phyloP scores from a whole-genome alignment of 2,113 vertebrate species.

The Pipa parva region DNA sequence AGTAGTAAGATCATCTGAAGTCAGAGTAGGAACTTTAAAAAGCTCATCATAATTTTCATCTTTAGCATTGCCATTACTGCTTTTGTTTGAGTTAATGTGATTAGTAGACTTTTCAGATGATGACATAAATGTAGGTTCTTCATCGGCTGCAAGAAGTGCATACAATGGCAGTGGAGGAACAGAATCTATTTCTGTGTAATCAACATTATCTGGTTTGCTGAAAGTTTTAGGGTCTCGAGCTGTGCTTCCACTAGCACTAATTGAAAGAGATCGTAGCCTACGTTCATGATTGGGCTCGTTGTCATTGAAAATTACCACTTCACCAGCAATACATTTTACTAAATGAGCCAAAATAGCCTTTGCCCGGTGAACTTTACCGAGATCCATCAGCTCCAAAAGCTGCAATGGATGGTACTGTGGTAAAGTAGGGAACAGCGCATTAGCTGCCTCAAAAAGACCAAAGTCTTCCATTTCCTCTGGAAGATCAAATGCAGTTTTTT shows the following conservation, averaged over 20 bases:
- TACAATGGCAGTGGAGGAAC: slow-evolving; percentile 91
- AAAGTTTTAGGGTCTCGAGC: slow-evolving; percentile 82
- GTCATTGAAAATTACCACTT: slow-evolving; percentile 84
- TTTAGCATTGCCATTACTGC: slow-evolving; percentile 58
- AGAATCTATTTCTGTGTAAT: slow-evolving; percentile 93
- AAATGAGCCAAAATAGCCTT: slow-evolving; percentile 95
- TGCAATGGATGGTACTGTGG: slow-evolving; percentile 96
- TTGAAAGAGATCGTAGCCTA: slow-evolving; percentile 81
- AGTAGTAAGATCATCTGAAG: slow-evolving; percentile 61
- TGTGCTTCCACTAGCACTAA: slow-evolving; percentile 90
- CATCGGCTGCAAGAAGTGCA: slow-evolving; percentile 87
- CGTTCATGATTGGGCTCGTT: slow-evolving; percentile 67
- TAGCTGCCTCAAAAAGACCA: slow-evolving; percentile 94
- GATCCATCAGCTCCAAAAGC: slow-evolving; percentile 93
- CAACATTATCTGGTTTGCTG: slow-evolving; percentile 75
- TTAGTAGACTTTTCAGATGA: slow-evolving; percentile 68
- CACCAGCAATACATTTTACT: slow-evolving; percentile 95
- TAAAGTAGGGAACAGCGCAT: slow-evolving; percentile 85
- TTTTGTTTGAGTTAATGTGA: slow-evolving; percentile 63
- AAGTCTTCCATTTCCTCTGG: slow-evolving; percentile 86
- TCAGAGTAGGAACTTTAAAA: slow-evolving; percentile 66
- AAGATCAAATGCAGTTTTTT: slow-evolving; percentile 77
- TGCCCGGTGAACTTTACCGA: slow-evolving; percentile 87
- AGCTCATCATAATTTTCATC: slow-evolving; percentile 84
- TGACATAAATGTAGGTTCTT: slow-evolving; percentile 67